Base-by-base conservation (phyloP, 2,888 invertebrate species). In the Hybos culiciformis region DNA sequence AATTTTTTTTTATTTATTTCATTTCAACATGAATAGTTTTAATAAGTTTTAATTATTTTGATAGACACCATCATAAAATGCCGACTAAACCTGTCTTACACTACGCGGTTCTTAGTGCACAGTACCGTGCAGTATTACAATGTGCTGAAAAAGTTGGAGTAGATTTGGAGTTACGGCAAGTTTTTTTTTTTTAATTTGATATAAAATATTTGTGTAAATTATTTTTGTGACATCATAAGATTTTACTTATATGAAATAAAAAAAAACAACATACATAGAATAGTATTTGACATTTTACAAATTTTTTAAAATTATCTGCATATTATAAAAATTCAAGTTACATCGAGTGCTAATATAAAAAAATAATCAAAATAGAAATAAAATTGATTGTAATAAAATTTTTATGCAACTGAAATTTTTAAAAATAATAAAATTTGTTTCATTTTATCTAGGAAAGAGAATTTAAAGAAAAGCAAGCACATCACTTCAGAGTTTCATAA, bases 141-240 rank as follows among this genome's bases (percentile, higher is more conserved):
- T 68, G 74, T 1, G 80, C 80, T 7, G 77, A 75, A 47, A 75
- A 75, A 33, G 49, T 82, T 20, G 77, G 74, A 3, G 61, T 82
- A 20, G 71, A 78, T 5, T 56, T 82, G 50, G 80, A 82, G 55
- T 50, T 62, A 19, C 60, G 57, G 63, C 64, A 49, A 55, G 53
- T 32, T 20, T 24, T 14, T 32, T 15, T 8, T 31, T 32, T 32
- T 17, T 32, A 4, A 8, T 32, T 14, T 32, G 15, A 9, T 3
- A 32, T 24, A 24, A 24, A n/a, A n/a, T n/a, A n/a, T 24, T 6
- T 24, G 7, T 8, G 11, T 8, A 24, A 24, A 17, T 32, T 32
- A 15, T 32, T 15, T 32, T n/a, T 14, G 8, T 32, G 14, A 6
- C 5, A 8, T 9, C 17, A 32, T 32, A 8, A 15, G 5, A 15